These are phyloP conservation scores for Ptychodera flava DNA, from an alignment of 35 echinoderm and acorn worm genomes.

Conservation along the genomic window DNA sequence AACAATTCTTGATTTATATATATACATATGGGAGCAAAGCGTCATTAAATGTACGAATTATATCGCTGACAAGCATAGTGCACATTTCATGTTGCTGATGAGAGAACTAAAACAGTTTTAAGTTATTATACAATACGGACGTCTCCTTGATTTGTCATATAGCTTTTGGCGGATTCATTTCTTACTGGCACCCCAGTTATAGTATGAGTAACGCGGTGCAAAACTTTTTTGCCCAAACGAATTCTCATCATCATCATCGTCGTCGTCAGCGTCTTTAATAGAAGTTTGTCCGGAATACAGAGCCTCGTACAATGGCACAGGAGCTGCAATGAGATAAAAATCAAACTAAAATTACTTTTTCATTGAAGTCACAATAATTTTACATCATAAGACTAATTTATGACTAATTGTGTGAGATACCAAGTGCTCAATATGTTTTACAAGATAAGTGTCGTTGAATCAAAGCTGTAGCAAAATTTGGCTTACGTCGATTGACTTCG, in stretches of 20 bases:
- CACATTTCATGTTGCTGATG: too few relatives aligned
- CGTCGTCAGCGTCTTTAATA: conserved; percentile 86
- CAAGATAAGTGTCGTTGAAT: too few relatives aligned
- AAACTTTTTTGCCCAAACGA: conserved; percentile 64
- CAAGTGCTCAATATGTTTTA: neutral
- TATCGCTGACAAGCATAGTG: too few relatives aligned
- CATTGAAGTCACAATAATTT: neutral
- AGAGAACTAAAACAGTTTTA: too few relatives aligned
- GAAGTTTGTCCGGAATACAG: conserved; percentile 37
- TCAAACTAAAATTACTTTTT: neutral
- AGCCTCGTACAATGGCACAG: conserved; percentile 28
- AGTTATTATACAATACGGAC: too few relatives aligned
- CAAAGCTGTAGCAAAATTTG: too few relatives aligned
- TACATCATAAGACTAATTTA: neutral
- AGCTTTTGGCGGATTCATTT: too few relatives aligned
- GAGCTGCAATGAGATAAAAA: neutral
- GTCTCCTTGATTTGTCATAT: too few relatives aligned
- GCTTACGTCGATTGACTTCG: too few relatives aligned
- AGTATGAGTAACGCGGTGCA: conserved; percentile 75
- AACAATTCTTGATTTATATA: too few relatives aligned
- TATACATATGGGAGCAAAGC: too few relatives aligned
- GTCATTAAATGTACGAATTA: too few relatives aligned
- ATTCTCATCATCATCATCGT: conserved; percentile 85
- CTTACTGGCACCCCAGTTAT: conserved; percentile 6
- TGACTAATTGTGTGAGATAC: neutral